A percentile compares a stretch with the other conserved stretches of the same genome.
These are phyloP conservation scores for Cylindroiulus punctatus DNA, from an alignment of 2,888 invertebrate species.

Conservation along the genomic window DNA sequence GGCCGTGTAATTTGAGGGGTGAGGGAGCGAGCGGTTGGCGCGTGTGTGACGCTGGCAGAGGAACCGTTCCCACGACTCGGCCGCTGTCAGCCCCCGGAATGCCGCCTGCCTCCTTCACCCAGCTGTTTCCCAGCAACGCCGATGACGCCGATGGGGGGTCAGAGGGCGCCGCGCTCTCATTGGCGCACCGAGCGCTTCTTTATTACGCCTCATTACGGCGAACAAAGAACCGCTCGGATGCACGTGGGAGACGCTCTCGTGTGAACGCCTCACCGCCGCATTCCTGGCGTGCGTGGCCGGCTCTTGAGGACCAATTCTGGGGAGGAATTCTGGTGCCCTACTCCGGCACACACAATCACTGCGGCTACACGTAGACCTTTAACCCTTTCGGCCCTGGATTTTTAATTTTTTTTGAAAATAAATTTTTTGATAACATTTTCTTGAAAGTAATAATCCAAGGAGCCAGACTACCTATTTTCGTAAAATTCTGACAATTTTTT, in stretches of 20 bases:
- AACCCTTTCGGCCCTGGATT: too few relatives aligned
- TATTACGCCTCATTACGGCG: constrained; percentile 50
- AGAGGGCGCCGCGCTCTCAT: background rate
- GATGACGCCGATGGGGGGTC: background rate
- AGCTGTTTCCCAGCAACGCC: constrained; percentile 3
- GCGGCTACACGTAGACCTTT: too few relatives aligned
- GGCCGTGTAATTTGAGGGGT: constrained; percentile 49
- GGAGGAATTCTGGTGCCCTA: too few relatives aligned
- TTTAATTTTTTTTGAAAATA: too few relatives aligned
- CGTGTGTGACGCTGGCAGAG: constrained; percentile 52
- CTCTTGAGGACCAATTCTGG: too few relatives aligned
- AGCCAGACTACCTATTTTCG: too few relatives aligned
- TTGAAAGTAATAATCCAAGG: too few relatives aligned
- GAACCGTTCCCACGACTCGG: constrained; percentile 52
- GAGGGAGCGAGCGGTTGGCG: constrained; percentile 37
- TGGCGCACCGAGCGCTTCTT: constrained; percentile 28
- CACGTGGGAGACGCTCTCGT: constrained; percentile 24
- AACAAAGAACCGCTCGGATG: constrained; percentile 10
- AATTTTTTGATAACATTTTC: too few relatives aligned
- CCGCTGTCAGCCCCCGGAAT: constrained; percentile 48
- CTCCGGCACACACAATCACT: too few relatives aligned
- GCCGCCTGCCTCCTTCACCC: constrained; percentile 1
- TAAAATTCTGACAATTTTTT: too few relatives aligned
- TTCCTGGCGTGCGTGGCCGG: background rate
- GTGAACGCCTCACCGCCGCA: background rate